A percentile compares a stretch with the other conserved stretches of the same genome.
Conservation (phyloP, 64 coral and sea anemone species). For the Anthopleura sola region DNA sequence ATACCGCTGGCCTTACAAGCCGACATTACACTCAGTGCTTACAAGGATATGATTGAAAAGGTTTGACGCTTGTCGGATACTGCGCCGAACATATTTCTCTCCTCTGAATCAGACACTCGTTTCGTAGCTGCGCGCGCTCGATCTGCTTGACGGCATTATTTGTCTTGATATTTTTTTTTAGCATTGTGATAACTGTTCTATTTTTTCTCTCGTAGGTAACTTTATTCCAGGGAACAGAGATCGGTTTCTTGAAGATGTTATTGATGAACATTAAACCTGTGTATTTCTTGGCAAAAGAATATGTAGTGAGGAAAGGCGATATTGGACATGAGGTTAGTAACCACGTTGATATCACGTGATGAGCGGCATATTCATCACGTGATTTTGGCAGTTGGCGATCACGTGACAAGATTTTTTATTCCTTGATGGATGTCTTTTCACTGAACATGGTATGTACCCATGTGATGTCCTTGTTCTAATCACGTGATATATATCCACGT, state of each 20-base stretch:
- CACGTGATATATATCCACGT: no score
- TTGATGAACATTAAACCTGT: conserved; percentile 79
- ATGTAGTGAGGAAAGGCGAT: conserved; percentile 82
- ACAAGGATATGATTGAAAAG: conserved; percentile 80
- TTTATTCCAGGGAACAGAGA: conserved; percentile 80
- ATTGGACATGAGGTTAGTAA: conserved; percentile 83
- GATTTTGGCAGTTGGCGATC: no score
- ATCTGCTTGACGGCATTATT: no score
- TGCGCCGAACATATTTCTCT: no score
- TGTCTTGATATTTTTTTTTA: no score
- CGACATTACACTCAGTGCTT: conserved; percentile 71
- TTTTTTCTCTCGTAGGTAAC: conserved; percentile 55
- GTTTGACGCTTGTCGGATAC: conserved; percentile 25
- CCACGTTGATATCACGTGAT: not conserved
- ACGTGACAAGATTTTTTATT: no score
- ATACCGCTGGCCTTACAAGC: conserved; percentile 75
- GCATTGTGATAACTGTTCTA: not conserved
- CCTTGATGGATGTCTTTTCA: no score
- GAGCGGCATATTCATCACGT: no score
- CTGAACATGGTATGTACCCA: no score
- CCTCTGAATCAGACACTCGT: no score
- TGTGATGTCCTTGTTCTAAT: no score
- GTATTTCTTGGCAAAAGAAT: conserved; percentile 88
- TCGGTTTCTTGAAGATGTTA: conserved; percentile 94
- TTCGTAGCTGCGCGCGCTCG: no score